Evolutionary conservation across 2,113 vertebrate genomes (phyloP).

Genomic region (Chaetops frenatus): DNA sequence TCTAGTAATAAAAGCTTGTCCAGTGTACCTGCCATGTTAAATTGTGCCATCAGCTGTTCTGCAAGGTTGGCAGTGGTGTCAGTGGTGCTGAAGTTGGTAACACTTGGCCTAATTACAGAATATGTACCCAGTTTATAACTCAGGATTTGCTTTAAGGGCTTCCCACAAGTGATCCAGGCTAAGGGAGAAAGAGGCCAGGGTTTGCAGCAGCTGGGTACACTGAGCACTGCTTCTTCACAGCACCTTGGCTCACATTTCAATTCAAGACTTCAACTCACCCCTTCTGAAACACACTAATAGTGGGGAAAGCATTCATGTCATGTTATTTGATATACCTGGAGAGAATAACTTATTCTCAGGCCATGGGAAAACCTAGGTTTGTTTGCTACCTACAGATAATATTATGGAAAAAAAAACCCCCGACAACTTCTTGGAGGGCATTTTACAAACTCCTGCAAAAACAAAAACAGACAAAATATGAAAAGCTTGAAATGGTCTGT

Average conservation of each 20-base stretch:
- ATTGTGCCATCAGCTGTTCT: neutral
- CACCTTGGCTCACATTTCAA: neutral
- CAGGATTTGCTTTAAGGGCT: neutral
- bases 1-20: neutral
- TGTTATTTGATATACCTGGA: neutral
- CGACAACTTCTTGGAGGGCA: neutral
- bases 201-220: rapidly evolving
- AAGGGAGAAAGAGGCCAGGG: neutral
- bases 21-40: neutral
- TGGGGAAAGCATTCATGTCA: neutral
- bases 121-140: neutral
- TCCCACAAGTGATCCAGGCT: neutral
- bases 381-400: neutral
- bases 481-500: neutral
- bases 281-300: neutral
- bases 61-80: rapidly evolving
- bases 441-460: neutral
- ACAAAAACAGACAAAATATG: neutral
- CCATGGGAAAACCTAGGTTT: neutral
- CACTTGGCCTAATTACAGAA: neutral
- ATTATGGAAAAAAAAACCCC: rapidly evolving
- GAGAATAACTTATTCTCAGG: neutral
- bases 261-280: neutral
- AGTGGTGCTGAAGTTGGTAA: neutral
- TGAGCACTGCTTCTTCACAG: neutral